phyloP scores from a whole-genome alignment of 2,888 invertebrate genomes.

The Metellina segmentata region DNA sequence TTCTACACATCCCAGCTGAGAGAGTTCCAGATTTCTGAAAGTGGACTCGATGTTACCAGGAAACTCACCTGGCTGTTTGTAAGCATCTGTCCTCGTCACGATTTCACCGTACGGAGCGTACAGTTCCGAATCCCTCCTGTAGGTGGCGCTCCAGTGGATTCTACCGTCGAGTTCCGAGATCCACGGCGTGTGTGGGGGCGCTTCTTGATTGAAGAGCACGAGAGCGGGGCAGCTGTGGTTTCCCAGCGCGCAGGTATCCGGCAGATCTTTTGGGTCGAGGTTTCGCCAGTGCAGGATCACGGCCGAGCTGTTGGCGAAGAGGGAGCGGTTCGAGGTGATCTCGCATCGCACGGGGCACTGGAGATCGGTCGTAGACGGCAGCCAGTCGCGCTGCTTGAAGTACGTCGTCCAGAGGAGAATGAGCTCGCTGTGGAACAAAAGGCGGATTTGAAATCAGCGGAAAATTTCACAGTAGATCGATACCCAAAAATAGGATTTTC shows the following conservation, averaged over 20 bases:
- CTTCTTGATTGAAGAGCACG: slow-evolving; percentile 63
- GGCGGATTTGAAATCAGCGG: no score
- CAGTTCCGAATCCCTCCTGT: slow-evolving; percentile 62
- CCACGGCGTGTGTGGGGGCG: slow-evolving; percentile 26
- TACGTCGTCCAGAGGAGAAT: slow-evolving; percentile 52
- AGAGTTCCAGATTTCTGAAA: no score
- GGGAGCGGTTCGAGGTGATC: slow-evolving; percentile 45
- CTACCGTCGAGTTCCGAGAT: background rate
- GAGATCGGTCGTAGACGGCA: slow-evolving; percentile 32
- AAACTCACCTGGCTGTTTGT: slow-evolving; percentile 13
- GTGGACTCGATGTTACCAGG: no score
- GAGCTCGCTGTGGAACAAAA: background rate
- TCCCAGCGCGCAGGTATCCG: background rate
- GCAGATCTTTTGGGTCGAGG: slow-evolving; percentile 23
- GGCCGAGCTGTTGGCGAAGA: slow-evolving; percentile 25
- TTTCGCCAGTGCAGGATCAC: slow-evolving; percentile 69
- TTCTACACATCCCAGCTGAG: no score
- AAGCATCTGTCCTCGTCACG: background rate
- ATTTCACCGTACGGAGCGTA: slow-evolving; percentile 60
- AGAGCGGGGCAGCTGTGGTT: slow-evolving; percentile 11
- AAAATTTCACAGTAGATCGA: no score
- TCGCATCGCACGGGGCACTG: slow-evolving; percentile 48
- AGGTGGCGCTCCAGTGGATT: slow-evolving; percentile 48
- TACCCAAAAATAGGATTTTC: no score
- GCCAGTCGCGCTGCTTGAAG: slow-evolving; percentile 42